Conservation (phyloP, 1,140 invertebrate species). For the Drosophila virilis region DNA sequence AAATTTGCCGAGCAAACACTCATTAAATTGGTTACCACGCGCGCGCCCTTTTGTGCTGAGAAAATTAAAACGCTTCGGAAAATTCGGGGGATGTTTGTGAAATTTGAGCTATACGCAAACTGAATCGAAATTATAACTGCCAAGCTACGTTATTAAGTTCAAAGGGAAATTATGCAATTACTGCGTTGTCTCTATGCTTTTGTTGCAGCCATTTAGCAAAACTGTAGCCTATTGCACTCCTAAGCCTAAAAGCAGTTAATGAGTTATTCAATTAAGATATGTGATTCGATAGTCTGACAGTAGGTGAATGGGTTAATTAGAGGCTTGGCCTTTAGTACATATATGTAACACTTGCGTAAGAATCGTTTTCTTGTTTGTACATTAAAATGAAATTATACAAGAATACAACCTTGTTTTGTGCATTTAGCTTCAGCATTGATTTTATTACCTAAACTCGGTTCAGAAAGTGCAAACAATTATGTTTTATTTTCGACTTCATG, state of each 20-base stretch:
- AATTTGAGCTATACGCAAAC: neutral
- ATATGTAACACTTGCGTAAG: too few relatives aligned
- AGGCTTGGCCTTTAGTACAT: too few relatives aligned
- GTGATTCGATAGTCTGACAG: too few relatives aligned
- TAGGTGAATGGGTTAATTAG: too few relatives aligned
- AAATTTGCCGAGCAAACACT: conserved; percentile 11
- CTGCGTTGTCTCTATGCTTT: neutral
- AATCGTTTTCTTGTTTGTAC: too few relatives aligned
- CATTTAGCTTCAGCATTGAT: too few relatives aligned
- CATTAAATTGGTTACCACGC: conserved; percentile 4
- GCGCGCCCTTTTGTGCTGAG: neutral
- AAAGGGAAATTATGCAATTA: conserved; percentile 10
- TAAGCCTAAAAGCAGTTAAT: neutral
- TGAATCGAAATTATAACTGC: neutral
- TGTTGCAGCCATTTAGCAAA: neutral
- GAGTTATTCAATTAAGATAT: neutral
- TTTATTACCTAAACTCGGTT: too few relatives aligned
- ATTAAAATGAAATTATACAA: too few relatives aligned
- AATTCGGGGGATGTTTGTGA: neutral
- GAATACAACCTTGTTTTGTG: too few relatives aligned
- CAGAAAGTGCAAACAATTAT: too few relatives aligned
- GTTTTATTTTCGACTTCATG: too few relatives aligned
- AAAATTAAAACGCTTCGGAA: conserved; percentile 8
- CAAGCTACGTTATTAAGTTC: neutral
- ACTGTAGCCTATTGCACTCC: neutral